Evolutionary conservation across 2,888 invertebrate species (phyloP).

Genomic region (Tachystola acroxantha): DNA sequence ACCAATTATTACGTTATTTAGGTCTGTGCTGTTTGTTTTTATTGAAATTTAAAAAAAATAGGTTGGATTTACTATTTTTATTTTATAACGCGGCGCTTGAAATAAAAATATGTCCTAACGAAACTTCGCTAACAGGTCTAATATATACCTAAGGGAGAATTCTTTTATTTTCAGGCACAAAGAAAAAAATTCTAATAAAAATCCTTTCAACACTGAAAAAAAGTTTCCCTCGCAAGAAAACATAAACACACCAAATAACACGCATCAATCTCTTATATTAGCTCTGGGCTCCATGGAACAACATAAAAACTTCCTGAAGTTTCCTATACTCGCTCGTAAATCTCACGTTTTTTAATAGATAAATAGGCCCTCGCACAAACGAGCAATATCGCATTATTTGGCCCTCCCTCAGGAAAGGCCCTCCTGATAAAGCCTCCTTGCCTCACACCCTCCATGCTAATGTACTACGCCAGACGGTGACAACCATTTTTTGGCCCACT

Average conservation of each 20-base stretch:
- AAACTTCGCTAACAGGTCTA: too few species aligned
- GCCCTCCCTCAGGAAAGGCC: constrained; percentile 77
- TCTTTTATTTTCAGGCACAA: too few species aligned
- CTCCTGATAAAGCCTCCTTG: constrained; percentile 74
- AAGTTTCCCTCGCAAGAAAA: constrained; percentile 17
- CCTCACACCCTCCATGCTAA: constrained; percentile 77
- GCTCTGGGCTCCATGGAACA: constrained; percentile 57
- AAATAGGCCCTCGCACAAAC: constrained; percentile 77
- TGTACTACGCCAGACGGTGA: constrained; percentile 76
- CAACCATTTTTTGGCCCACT: constrained; percentile 78
- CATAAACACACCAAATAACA: constrained; percentile 48
- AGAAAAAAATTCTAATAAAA: background rate
- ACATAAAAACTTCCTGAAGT: constrained; percentile 72
- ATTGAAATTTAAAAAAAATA: too few species aligned
- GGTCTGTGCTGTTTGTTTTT: too few species aligned
- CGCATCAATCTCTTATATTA: constrained; percentile 71
- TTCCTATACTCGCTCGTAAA: constrained; percentile 69
- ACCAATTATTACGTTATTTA: too few species aligned
- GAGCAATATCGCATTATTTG: constrained; percentile 78
- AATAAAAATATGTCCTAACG: too few species aligned
- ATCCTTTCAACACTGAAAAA: constrained; percentile 9
- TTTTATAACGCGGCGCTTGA: too few species aligned
- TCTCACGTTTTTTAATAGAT: constrained; percentile 77
- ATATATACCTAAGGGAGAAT: too few species aligned
- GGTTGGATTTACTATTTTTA: too few species aligned